Evolutionary conservation across 2,113 vertebrate genomes (phyloP).

Genomic region (Pelusios castaneus): DNA sequence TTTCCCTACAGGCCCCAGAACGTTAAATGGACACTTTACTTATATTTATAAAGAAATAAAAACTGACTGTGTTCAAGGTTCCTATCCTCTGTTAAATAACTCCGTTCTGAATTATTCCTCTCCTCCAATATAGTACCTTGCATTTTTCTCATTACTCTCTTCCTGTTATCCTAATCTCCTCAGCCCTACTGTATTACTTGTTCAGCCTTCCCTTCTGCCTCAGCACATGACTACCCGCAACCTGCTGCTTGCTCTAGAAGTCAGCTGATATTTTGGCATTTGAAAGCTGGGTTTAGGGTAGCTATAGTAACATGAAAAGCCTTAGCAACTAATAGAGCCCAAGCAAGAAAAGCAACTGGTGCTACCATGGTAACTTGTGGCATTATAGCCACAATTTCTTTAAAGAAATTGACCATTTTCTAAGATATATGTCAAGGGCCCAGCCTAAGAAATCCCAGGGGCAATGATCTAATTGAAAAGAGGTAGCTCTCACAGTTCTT

Average conservation of each 20-base stretch:
- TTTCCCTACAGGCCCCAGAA: not conserved
- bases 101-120: not conserved
- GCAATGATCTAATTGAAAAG: not conserved
- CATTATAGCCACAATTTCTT: not conserved
- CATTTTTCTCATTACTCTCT: not conserved
- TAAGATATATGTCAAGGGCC: slow-evolving; percentile 15
- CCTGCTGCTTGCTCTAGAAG: not conserved
- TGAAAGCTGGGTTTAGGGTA: not conserved
- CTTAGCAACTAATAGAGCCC: slow-evolving; percentile 39
- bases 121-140: not conserved
- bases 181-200: not conserved
- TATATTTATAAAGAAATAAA: not conserved
- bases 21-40: not conserved
- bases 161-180: not conserved
- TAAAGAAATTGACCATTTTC: slow-evolving; percentile 31
- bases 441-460: not conserved
- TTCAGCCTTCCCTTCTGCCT: not conserved
- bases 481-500: not conserved
- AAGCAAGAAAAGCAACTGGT: slow-evolving; percentile 14
- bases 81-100: not conserved
- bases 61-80: not conserved
- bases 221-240: fast-evolving
- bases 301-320: slow-evolving; percentile 52
- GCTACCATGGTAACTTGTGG: slow-evolving; percentile 55
- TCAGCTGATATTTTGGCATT: not conserved